Conservation (phyloP, 1,140 invertebrate genomes). For the Drosophila melanogaster region Release_6_plus_ISO1_MT NT_033777.3:31279001-31279500, state of each 20-base stretch:
- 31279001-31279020: constrained; percentile 32
- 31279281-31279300: constrained; percentile 29
- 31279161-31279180: constrained; percentile 60
- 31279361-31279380: constrained; percentile 64
- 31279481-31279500: too few species aligned
- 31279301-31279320: constrained; percentile 18
- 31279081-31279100: constrained; percentile 67
- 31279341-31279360: constrained; percentile 48
- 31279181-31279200: constrained; percentile 37
- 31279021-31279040: constrained; percentile 27
- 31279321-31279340: constrained; percentile 54
- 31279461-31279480: too few species aligned
- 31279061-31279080: constrained; percentile 65
- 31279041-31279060: constrained; percentile 63
- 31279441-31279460: too few species aligned
- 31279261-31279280: constrained; percentile 5
- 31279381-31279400: constrained; percentile 11
- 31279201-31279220: constrained; percentile 44
- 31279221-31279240: constrained; percentile 14
- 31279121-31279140: constrained; percentile 17
- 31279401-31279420: constrained; percentile 42
- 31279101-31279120: constrained; percentile 52
- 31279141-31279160: constrained; percentile 65
- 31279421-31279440: constrained; percentile 59
- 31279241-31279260: not conserved